Evolutionary conservation across 92 coral and sea anemone genomes (phyloP).

Genomic region (Zoanthus sociatus): DNA sequence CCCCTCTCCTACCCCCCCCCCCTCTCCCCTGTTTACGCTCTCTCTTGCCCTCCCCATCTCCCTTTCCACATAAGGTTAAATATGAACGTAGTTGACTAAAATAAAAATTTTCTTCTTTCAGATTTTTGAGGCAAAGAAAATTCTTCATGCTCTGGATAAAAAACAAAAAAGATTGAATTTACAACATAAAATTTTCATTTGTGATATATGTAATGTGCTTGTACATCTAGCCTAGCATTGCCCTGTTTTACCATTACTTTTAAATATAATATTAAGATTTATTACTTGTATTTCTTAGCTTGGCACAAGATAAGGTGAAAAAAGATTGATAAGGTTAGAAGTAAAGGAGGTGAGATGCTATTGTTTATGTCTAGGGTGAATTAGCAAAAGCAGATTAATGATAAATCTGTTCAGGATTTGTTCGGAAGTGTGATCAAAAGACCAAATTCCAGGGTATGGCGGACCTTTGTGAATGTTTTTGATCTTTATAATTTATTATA

Average conservation of each 20-base stretch:
- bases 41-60: too few species aligned
- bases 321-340: not conserved
- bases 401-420: not conserved
- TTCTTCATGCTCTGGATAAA: slow-evolving; percentile 16
- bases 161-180: slow-evolving; percentile 13
- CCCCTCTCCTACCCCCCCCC: too few species aligned
- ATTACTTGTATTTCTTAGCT: not conserved
- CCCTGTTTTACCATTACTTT: not conserved
- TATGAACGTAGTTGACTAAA: not conserved
- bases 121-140: slow-evolving; percentile 20
- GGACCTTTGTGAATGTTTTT: not conserved
- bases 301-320: not conserved
- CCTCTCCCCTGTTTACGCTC: too few species aligned
- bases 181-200: too few species aligned
- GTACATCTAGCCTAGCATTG: not conserved
- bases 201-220: not conserved
- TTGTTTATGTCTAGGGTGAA: not conserved
- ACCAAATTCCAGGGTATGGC: slow-evolving; percentile 1
- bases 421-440: not conserved
- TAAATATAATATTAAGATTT: too few species aligned
- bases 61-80: not conserved
- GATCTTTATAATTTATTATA: not conserved
- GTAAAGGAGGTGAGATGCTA: not conserved
- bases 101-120: not conserved
- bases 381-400: not conserved